Conservation (phyloP, 2,888 invertebrate genomes). For the Archips xylosteana region DNA sequence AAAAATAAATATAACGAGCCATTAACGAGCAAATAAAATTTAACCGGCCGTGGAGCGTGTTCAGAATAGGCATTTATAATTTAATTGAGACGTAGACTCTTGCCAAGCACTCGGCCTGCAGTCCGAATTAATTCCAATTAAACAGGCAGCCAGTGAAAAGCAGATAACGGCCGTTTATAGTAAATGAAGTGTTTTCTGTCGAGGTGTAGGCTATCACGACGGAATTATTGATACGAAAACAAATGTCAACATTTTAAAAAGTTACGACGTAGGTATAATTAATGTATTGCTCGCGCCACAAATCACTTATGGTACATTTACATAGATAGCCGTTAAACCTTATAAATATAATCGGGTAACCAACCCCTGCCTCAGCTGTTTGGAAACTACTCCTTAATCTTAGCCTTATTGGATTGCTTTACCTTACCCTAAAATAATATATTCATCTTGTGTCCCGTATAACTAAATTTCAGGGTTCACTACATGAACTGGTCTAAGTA, state of each 20-base stretch:
- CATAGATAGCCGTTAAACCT: background rate
- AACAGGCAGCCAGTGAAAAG: constrained; percentile 29
- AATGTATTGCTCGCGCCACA: background rate
- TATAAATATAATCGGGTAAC: background rate
- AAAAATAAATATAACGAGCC: constrained; percentile 16
- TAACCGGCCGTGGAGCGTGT: constrained; percentile 16
- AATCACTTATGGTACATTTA: background rate
- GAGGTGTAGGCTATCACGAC: background rate
- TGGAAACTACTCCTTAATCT: constrained; percentile 37
- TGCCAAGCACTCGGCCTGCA: constrained; percentile 39
- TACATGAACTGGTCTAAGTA: constrained; percentile 25
- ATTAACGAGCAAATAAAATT: constrained; percentile 13
- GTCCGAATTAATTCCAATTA: constrained; percentile 39
- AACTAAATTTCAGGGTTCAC: constrained; percentile 25
- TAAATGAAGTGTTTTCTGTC: constrained; percentile 18
- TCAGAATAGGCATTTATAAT: constrained; percentile 35
- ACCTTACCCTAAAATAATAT: constrained; percentile 37
- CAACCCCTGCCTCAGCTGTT: constrained; percentile 26
- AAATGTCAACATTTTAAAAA: background rate
- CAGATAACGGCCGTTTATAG: constrained; percentile 34
- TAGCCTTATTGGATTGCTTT: constrained; percentile 25
- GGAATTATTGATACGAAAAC: background rate
- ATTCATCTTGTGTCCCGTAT: constrained; percentile 27
- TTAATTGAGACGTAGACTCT: constrained; percentile 37
- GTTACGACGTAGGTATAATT: no score